A percentile compares a stretch with the other conserved stretches of the same genome.
These are phyloP conservation scores for Pasiphila rectangulata DNA, from an alignment of 2,888 invertebrate species.

Conservation along the genomic window DNA sequence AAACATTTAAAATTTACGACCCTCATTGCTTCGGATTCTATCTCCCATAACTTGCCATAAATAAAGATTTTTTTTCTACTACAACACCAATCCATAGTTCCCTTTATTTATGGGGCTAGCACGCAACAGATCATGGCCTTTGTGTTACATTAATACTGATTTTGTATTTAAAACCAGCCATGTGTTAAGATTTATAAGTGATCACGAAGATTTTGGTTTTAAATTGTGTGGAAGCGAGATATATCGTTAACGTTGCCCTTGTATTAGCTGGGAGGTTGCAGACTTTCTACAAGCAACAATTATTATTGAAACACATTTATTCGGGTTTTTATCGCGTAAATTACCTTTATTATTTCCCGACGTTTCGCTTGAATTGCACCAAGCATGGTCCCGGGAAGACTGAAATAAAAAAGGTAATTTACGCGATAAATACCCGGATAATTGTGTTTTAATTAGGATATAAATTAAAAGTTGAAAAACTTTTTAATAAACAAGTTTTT, in stretches of 20 bases:
- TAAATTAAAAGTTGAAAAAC: no score
- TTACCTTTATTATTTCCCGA: no score
- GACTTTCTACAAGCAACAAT: no score
- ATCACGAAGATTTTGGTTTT: conserved; percentile 29
- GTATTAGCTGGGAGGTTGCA: no score
- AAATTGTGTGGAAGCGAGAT: conserved; percentile 29
- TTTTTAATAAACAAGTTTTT: no score
- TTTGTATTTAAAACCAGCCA: conserved; percentile 57
- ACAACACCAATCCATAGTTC: conserved; percentile 38
- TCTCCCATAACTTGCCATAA: conserved; percentile 56
- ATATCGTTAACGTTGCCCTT: not conserved
- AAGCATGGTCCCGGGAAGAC: no score
- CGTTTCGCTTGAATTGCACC: no score
- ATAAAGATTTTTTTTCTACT: conserved; percentile 59
- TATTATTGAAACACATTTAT: no score
- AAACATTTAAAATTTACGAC: conserved; percentile 34
- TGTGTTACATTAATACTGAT: conserved; percentile 45
- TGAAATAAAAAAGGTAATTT: no score
- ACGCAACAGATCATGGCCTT: conserved; percentile 68
- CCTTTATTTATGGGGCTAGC: conserved; percentile 57
- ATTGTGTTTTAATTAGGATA: no score
- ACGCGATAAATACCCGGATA: no score
- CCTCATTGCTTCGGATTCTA: conserved; percentile 43
- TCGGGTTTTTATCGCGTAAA: no score
- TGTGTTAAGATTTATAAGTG: conserved; percentile 61